Base-by-base conservation (phyloP, 1,140 invertebrate genomes). In the Brachionus paranguensis region DNA sequence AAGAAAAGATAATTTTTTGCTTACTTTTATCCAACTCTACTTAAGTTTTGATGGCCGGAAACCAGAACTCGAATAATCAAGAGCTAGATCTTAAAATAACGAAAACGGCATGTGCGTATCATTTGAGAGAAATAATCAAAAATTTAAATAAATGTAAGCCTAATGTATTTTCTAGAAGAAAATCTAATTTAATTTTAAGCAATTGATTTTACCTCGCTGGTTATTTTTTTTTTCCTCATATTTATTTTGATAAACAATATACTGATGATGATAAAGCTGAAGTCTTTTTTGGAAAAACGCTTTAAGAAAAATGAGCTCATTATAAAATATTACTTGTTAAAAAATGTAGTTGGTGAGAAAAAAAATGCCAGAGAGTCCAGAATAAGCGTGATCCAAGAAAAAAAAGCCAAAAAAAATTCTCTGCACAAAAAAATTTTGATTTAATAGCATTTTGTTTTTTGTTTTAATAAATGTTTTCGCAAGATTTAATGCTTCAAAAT, bases 261-360 rank as follows among this genome's bases (percentile, higher is more conserved):
- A 17, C 1, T 72, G 33, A 11, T 72, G 33, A 41, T 20, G 29
- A 41, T 72, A 20, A 72, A 20, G 2, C 41, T 72, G 5, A 72
- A 72, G 3, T 6, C 5, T 37, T 43, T 45, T 37, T 20, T 72
- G 1, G 68, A 72, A 11, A 72, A 72, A 72, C 12, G 37, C 12
- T 72, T 72, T 10, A 72, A 43, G 17, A 72, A 72, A 72, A 72
- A 72, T 72, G 68, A 72, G 37, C 33, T 72, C 14, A 12, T 72
- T 17, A 10, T 72, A 37, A 72, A 72, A 43, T 72, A 72, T 43
- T 43, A 72, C 24, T 6, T 20, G 7, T 2, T 72, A 17, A 72
- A 72, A 41, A 41, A 17, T 72, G n/a, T 43, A 41, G 33, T 43
- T 41, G 41, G 37, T 43, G 17, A 43, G 14, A 72, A 43, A 43